Base-by-base conservation (phyloP, 1,140 invertebrate species). In the Papilio dardanus region DNA sequence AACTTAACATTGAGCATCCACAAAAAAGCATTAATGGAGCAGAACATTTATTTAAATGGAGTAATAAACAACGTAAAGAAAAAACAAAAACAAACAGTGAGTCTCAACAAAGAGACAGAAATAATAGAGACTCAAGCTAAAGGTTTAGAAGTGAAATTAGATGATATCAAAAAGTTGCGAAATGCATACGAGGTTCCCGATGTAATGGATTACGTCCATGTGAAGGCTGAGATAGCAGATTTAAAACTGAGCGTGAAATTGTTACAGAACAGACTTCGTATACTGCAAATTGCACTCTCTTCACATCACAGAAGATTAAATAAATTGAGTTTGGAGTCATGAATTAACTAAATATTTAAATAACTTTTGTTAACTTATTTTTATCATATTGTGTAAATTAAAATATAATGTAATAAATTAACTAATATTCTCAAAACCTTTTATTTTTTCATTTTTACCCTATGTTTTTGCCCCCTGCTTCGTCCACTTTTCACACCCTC, bases 161-260 rank as follows among this genome's bases (percentile, higher is more conserved):
- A 85, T 0, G 81, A 86, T 0, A 84, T 94, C 3, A 83, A 82
- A 12, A 83, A 84, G 73, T 81, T 94, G 1, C 80, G 88, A 50
- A 80, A 87, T 0, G 81, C 88, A 0, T 94, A 94, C 76, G 83
- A 90, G 74, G 94, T 94, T 0, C 95, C 95, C 0, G 92, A 94
- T 76, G 83, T 95, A 8, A 86, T 94, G 83, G 94, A 95, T 3
- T 95, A 95, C 62, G 93, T 95, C 0, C 83, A 86, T 62, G 86
- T 94, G 0, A 94, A 95, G 77, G 88, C 86, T 1, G 89, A 95
- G 71, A 79, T 95, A 5, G 79, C 89, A 1, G 93, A 94, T 71
- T 83, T 94, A 50, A 90, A 92, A 50, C 92, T 92, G 58, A 91
- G 83, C 12, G 85, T 94, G 12, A 95, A 94, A 74, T 80, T 92